These are phyloP conservation scores for Helogale parvula DNA, from an alignment of 2,113 vertebrate species.

Conservation along the genomic window DNA sequence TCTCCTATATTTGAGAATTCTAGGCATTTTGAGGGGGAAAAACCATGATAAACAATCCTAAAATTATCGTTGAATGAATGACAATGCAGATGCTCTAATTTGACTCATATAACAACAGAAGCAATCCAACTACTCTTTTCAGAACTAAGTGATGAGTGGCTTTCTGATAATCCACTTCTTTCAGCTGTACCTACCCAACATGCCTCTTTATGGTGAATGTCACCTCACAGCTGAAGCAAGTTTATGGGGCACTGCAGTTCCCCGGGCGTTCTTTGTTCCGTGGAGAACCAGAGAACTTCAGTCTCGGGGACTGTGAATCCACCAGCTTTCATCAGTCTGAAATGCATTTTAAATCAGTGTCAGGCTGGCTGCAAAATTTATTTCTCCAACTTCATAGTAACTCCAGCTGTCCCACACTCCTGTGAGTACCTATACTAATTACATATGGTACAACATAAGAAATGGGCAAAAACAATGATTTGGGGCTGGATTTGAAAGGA, in stretches of 20 bases:
- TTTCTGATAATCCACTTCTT: slow-evolving; percentile 39
- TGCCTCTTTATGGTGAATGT: slow-evolving; percentile 55
- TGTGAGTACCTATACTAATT: slow-evolving; percentile 21
- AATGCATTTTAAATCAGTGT: slow-evolving; percentile 70
- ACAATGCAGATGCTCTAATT: not conserved
- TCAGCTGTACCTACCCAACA: slow-evolving; percentile 13
- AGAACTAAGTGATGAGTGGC: not conserved
- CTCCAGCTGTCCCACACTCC: slow-evolving; percentile 21
- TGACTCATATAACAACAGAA: not conserved
- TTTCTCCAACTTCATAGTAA: slow-evolving; percentile 52
- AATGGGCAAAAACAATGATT: slow-evolving; percentile 36
- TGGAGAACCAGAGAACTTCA: slow-evolving; percentile 63
- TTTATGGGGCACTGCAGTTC: slow-evolving; percentile 52
- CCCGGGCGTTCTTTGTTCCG: slow-evolving; percentile 50
- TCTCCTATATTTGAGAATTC: slow-evolving; percentile 60
- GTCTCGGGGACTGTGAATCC: slow-evolving; percentile 55
- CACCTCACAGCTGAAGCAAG: slow-evolving; percentile 55
- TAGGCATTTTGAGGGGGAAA: slow-evolving; percentile 3
- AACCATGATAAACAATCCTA: not conserved
- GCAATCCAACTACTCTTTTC: slow-evolving; percentile 15
- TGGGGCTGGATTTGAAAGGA: slow-evolving; percentile 19
- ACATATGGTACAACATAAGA: slow-evolving; percentile 25
- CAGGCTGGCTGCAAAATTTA: slow-evolving; percentile 66
- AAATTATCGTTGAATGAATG: not conserved
- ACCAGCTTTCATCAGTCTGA: slow-evolving; percentile 68